Conservation (phyloP, 1,140 invertebrate genomes). For the Sitobion miscanthi region DNA sequence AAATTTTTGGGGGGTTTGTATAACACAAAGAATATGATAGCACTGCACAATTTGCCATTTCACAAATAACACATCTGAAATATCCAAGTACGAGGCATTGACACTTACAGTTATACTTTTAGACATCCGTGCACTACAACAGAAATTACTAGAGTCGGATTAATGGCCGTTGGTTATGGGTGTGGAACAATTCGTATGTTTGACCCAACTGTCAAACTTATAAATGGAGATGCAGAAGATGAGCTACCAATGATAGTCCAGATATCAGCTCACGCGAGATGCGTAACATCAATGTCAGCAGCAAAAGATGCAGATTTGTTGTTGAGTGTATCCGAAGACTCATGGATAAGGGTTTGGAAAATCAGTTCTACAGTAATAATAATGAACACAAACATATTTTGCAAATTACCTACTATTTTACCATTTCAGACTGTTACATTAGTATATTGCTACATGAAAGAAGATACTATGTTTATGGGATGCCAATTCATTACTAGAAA, state of each 20-base stretch:
- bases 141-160: background rate
- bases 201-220: background rate
- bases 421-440: constrained; percentile 58
- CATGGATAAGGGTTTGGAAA: constrained; percentile 64
- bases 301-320: constrained; percentile 63
- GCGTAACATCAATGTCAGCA: constrained; percentile 65
- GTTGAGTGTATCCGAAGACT: constrained; percentile 64
- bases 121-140: constrained; percentile 29
- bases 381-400: background rate
- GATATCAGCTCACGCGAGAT: constrained; percentile 64
- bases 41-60: background rate
- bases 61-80: background rate
- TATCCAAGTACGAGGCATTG: background rate
- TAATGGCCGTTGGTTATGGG: constrained; percentile 33
- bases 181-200: constrained; percentile 47
- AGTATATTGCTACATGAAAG: constrained; percentile 55
- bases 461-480: constrained; percentile 61
- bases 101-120: background rate
- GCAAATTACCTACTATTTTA: background rate
- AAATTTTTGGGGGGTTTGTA: constrained; percentile 30
- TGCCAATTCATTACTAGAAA: constrained; percentile 60
- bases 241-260: constrained; percentile 61
- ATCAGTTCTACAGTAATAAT: background rate
- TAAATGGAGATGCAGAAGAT: constrained; percentile 14
- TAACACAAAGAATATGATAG: background rate